These are phyloP conservation scores for Osmerus mordax DNA, from an alignment of 2,113 vertebrate species.

Conservation along the genomic window DNA sequence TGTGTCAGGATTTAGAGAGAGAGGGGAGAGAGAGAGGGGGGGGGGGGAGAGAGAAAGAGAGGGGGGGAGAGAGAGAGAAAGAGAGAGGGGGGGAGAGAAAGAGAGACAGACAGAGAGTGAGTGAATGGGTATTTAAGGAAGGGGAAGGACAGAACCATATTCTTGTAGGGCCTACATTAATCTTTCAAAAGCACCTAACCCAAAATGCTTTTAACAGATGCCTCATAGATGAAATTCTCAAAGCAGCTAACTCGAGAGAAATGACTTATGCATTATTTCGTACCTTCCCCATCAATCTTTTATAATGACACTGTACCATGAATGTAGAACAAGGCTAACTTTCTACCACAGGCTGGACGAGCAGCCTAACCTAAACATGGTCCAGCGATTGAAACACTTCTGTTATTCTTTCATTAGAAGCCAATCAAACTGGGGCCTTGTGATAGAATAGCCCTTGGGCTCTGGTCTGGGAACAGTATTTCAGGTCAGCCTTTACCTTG, in stretches of 20 bases:
- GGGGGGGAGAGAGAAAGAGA: slow-evolving; percentile 27
- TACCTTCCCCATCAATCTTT: slow-evolving; percentile 11
- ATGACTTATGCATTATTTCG: slow-evolving; percentile 18
- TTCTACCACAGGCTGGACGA: no score
- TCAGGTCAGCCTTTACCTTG: no score
- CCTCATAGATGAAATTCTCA: background rate
- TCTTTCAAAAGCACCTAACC: slow-evolving; percentile 27
- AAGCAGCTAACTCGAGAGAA: slow-evolving; percentile 13
- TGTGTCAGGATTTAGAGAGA: slow-evolving; percentile 46
- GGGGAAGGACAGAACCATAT: slow-evolving; percentile 33
- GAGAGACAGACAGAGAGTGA: no score
- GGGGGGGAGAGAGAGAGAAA: background rate
- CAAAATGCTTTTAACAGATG: slow-evolving; percentile 27
- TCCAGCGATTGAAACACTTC: no score
- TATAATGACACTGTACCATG: background rate
- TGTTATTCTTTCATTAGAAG: no score
- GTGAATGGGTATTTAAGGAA: slow-evolving; percentile 27
- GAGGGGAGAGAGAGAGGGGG: no score
- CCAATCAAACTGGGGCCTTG: no score
- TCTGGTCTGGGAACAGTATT: no score
- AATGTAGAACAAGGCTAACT: background rate
- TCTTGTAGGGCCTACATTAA: slow-evolving; percentile 3
- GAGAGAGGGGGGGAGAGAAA: background rate
- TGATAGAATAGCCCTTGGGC: no score
- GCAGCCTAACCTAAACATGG: no score